A percentile compares a stretch with the other conserved stretches of the same genome.
phyloP scores from a whole-genome alignment of 2,888 invertebrate genomes.

The Cylindroiulus punctatus region DNA sequence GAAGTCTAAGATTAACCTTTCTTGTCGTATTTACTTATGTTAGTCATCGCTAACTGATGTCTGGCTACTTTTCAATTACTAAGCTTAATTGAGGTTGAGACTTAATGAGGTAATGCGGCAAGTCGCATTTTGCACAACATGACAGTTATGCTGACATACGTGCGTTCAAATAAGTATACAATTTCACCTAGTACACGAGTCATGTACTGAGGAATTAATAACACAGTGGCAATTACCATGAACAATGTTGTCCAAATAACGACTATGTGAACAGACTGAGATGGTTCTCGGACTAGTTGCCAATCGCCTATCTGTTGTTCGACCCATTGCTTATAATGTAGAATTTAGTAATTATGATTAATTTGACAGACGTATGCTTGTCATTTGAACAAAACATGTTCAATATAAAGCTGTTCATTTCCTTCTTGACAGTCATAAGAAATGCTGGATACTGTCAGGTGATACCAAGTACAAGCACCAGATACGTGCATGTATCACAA shows the following conservation, averaged over 20 bases:
- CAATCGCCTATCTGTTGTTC: too few species aligned
- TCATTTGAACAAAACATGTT: too few species aligned
- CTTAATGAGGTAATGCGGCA: background rate
- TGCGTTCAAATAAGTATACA: background rate
- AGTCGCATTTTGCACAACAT: background rate
- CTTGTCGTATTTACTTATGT: background rate
- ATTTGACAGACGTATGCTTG: too few species aligned
- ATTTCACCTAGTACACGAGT: background rate
- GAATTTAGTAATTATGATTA: too few species aligned
- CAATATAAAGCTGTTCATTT: too few species aligned
- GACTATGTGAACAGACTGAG: background rate
- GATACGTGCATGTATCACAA: too few species aligned
- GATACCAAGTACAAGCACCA: too few species aligned
- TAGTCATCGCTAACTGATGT: background rate
- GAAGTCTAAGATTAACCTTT: background rate
- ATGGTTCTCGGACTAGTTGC: too few species aligned
- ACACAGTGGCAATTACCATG: background rate
- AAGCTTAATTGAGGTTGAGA: background rate
- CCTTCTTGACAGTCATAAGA: too few species aligned
- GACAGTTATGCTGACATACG: background rate
- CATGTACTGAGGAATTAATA: background rate
- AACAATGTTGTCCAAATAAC: background rate
- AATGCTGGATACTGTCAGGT: too few species aligned
- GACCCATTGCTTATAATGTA: too few species aligned
- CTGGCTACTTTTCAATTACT: background rate